A percentile compares a stretch with the other conserved stretches of the same genome.
These are phyloP conservation scores for Hydrolagus affinis DNA, from an alignment of 2,113 vertebrate genomes.

Conservation along the genomic window DNA sequence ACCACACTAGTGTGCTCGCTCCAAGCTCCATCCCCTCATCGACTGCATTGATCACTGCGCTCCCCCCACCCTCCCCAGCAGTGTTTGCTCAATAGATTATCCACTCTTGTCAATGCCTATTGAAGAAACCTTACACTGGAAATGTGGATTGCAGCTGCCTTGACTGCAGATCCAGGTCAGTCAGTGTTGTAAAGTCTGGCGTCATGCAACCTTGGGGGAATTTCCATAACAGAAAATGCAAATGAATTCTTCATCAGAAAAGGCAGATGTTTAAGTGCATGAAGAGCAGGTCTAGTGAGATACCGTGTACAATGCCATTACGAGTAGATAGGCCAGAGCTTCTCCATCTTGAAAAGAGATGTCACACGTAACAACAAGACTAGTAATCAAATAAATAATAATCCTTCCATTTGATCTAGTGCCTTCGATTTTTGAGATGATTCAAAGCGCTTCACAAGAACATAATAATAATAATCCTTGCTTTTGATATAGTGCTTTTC, in stretches of 20 bases:
- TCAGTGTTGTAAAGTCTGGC: slow-evolving; percentile 1
- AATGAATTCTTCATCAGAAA: slow-evolving; percentile 14
- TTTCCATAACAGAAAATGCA: slow-evolving; percentile 31
- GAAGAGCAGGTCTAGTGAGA: not conserved
- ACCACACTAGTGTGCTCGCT: no score
- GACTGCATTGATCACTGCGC: not conserved
- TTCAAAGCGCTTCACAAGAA: no score
- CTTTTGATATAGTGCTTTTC: no score
- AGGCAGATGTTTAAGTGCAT: slow-evolving; percentile 12
- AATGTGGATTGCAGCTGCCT: slow-evolving; percentile 28
- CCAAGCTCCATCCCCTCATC: no score
- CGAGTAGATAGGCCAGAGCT: not conserved
- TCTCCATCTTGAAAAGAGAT: no score
- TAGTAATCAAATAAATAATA: no score
- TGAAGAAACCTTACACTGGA: not conserved
- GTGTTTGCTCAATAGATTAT: slow-evolving; percentile 26
- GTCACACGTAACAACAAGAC: no score
- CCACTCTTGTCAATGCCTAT: slow-evolving; percentile 8
- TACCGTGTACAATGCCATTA: not conserved
- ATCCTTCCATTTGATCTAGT: no score
- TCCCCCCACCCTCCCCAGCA: not conserved
- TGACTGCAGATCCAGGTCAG: not conserved
- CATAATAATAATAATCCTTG: no score
- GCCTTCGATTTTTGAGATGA: no score
- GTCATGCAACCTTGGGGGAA: not conserved